A percentile compares a stretch with the other conserved stretches of the same genome.
Evolutionary conservation across 2,888 invertebrate species (phyloP).

Genomic region (Andrena trimmerana): DNA sequence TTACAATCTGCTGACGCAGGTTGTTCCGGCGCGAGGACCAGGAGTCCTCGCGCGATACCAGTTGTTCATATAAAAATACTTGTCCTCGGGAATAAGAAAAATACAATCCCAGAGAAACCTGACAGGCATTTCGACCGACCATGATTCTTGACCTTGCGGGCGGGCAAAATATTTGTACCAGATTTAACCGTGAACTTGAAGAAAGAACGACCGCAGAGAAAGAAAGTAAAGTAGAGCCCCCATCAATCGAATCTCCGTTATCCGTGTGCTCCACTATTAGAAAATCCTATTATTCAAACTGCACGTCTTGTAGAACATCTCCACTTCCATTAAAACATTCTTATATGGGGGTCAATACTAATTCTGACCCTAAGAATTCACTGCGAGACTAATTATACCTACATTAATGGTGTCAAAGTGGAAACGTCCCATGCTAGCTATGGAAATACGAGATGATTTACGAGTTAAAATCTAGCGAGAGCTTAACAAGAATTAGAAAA

Average conservation of each 20-base stretch:
- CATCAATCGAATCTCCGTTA: too few relatives aligned
- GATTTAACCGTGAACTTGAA: slow-evolving; percentile 13
- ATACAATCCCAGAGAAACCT: slow-evolving; percentile 42
- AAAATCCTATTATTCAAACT: not conserved
- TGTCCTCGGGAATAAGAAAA: slow-evolving; percentile 57
- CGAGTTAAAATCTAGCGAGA: too few relatives aligned
- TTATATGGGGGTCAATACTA: too few relatives aligned
- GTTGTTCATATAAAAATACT: slow-evolving; percentile 58
- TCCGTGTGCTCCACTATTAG: not conserved
- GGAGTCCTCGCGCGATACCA: slow-evolving; percentile 55
- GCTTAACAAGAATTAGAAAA: too few relatives aligned
- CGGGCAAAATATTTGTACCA: slow-evolving; percentile 29
- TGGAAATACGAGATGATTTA: too few relatives aligned
- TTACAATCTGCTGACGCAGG: slow-evolving; percentile 4
- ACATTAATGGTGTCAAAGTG: too few relatives aligned
- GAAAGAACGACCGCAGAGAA: not conserved
- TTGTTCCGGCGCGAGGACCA: slow-evolving; percentile 25
- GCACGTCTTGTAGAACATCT: not conserved
- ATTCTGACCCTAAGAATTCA: too few relatives aligned
- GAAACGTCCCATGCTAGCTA: too few relatives aligned
- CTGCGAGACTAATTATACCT: too few relatives aligned
- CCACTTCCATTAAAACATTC: not conserved
- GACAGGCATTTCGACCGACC: slow-evolving; percentile 43
- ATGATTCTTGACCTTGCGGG: slow-evolving; percentile 55
- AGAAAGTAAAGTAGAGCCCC: not conserved